Conservation (phyloP, 2,113 vertebrate genomes). For the Forbesichthys agassizii region DNA sequence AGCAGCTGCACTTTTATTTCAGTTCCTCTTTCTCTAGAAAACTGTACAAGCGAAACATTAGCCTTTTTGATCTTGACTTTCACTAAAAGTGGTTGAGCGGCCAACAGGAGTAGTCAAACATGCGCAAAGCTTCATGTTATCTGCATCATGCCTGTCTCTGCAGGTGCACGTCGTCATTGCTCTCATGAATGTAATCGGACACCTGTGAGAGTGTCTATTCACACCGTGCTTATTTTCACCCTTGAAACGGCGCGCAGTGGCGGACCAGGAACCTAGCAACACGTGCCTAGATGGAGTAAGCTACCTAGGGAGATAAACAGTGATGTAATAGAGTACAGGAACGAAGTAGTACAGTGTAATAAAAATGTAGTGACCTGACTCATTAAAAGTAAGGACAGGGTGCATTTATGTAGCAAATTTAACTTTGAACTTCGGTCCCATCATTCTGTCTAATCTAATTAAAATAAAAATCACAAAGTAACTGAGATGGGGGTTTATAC, state of each 20-base stretch:
- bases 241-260: neutral
- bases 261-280: no score
- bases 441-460: no score
- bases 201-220: conserved; percentile 16
- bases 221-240: neutral
- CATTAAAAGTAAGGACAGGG: no score
- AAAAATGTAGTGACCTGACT: no score
- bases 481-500: no score
- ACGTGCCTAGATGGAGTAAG: neutral
- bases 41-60: no score
- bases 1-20: no score
- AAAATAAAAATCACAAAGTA: no score
- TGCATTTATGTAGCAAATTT: no score
- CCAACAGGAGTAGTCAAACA: neutral
- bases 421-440: conserved; percentile 8
- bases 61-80: no score
- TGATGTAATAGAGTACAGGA: conserved; percentile 12
- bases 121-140: conserved; percentile 26
- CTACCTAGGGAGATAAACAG: conserved; percentile 6
- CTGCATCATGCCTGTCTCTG: conserved; percentile 21
- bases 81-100: no score
- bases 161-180: conserved; percentile 37
- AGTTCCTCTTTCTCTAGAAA: neutral
- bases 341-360: conserved; percentile 11
- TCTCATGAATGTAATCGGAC: conserved; percentile 34